Percentiles rank a stretch among this genome's conserved stretches.
Evolutionary conservation across 2,113 vertebrate genomes (phyloP).

Genomic region (Scortum barcoo): DNA sequence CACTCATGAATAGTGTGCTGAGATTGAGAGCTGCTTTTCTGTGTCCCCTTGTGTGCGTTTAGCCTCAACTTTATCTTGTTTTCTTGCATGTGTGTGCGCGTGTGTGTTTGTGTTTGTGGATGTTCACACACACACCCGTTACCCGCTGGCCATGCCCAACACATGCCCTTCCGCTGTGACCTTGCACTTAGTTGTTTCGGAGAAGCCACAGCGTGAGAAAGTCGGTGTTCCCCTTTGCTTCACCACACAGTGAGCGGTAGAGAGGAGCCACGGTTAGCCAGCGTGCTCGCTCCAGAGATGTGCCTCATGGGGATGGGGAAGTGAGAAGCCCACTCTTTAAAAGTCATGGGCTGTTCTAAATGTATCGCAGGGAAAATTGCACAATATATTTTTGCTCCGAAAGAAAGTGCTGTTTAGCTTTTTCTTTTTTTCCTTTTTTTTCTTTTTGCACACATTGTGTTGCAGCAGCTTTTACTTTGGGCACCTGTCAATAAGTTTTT

Average conservation of each 20-base stretch:
- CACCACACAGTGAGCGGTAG: constrained; percentile 42
- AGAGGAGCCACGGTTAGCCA: constrained; percentile 46
- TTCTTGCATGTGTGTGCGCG: not conserved
- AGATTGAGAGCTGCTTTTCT: constrained; percentile 4
- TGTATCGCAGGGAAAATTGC: constrained; percentile 12
- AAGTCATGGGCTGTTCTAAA: constrained; percentile 11
- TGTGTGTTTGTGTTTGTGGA: not conserved
- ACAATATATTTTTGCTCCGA: not conserved
- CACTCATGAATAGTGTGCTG: not conserved
- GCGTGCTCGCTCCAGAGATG: constrained; percentile 5
- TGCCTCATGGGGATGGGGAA: constrained; percentile 52
- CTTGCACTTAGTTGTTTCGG: constrained; percentile 66
- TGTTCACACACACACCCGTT: constrained; percentile 28
- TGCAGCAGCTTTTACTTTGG: not conserved
- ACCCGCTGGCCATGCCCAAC: constrained; percentile 53
- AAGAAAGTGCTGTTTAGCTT: not conserved
- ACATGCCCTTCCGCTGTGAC: constrained; percentile 73
- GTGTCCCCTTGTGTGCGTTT: not conserved
- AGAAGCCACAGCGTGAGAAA: constrained; percentile 79
- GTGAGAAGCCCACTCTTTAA: constrained; percentile 58
- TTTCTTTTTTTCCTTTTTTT: too few species aligned
- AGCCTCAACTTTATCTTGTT: constrained; percentile 14
- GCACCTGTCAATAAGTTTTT: not conserved
- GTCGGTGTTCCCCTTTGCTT: constrained; percentile 65
- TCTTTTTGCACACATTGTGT: too few species aligned